Conservation (phyloP, 2,888 invertebrate species). For the Drosophila rellima region DNA sequence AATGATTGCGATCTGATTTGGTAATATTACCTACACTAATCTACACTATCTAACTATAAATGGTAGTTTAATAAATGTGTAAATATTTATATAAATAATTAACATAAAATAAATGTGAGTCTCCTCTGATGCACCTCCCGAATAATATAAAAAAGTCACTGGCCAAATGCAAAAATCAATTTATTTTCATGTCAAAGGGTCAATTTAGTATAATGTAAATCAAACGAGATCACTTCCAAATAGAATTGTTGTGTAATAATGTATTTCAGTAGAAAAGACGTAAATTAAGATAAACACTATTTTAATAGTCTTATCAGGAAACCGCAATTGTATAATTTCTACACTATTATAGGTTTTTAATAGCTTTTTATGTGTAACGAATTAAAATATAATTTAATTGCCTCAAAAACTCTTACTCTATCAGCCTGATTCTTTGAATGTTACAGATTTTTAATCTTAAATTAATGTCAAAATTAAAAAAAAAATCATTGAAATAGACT, state of each 20-base stretch:
- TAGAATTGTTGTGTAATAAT: background rate
- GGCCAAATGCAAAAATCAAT: slow-evolving; percentile 35
- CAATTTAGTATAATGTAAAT: background rate
- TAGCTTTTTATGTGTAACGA: background rate
- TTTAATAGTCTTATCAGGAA: background rate
- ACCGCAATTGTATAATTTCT: background rate
- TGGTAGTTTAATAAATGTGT: background rate
- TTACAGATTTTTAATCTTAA: too few relatives aligned
- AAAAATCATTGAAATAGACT: too few relatives aligned
- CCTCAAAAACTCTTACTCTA: too few relatives aligned
- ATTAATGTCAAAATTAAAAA: too few relatives aligned
- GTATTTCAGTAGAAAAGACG: background rate
- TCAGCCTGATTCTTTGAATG: too few relatives aligned
- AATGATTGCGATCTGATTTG: background rate
- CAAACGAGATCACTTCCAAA: background rate
- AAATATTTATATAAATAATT: too few relatives aligned
- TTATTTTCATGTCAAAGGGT: slow-evolving; percentile 32
- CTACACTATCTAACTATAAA: background rate
- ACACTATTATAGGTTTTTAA: background rate
- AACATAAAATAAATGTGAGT: background rate
- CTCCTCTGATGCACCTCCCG: slow-evolving; percentile 2
- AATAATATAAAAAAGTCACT: slow-evolving; percentile 37
- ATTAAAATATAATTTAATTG: background rate
- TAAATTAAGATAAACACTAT: background rate
- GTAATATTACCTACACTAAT: background rate